Evolutionary conservation across 1,140 invertebrate genomes (phyloP), one percentile per base, ranked within the genome.

Genomic region (Brachionus koreanus): DNA sequence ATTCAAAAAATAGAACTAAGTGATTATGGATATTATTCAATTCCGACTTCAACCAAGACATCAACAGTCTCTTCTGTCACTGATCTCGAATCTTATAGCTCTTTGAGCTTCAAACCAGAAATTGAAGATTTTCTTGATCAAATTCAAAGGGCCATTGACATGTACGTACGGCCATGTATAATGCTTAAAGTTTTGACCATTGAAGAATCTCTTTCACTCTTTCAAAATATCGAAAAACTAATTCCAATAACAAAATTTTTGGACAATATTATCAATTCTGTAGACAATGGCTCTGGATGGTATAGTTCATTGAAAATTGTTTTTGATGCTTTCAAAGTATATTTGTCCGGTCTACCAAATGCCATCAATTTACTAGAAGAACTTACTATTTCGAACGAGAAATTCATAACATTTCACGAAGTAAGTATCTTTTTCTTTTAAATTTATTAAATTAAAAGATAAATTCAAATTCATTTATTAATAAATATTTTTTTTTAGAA

Each of bases 211-310:
- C n/a, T 79, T 6, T 10, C n/a, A 12, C 29, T 79, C 0, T 79
- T 35, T 61, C 76, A 79, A 79, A 79, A 79, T 43, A 43, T 79
- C 10, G 76, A 79, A 61, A 79, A 79, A 43, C 25, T 79, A 79
- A 65, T 79, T 12, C 76, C 76, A 10, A 49, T 61, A 1, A 79
- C 76, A 42, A 57, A 65, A 61, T 65, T 79, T 29, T 37, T 79
- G n/a, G 35, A 42, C 16, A 79, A 65, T 61, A 42, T 79, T 33
- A 57, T 79, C 19, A 79, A 43, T 5, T 39, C 49, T 23, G 19
- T 79, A 2, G 49, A 79, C 1, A 42, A 16, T 33, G 39, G 35
- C 6, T 33, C 76, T 13, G 57, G 16, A 4, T 23, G 39, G 39
- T 25, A 74, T 12, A 25, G 19, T 9, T 74, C 37, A 39, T 33